These are phyloP conservation scores for Drosophila bipectinata DNA, from an alignment of 1,140 invertebrate species.

Conservation along the genomic window DNA sequence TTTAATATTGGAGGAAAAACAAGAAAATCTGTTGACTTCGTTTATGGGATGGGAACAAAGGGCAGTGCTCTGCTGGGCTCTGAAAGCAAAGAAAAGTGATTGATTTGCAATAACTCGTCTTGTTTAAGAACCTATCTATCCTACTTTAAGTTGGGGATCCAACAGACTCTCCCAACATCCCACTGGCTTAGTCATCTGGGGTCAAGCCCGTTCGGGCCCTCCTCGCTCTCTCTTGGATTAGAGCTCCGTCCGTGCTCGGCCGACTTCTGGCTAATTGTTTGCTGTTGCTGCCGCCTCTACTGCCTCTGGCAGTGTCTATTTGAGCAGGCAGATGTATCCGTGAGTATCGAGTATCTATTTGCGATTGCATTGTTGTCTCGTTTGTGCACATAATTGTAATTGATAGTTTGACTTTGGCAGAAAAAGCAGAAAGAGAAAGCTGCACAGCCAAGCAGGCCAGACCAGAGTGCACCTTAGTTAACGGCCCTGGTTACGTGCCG, in stretches of 20 bases:
- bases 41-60: slow-evolving; percentile 23
- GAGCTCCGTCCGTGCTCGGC: slow-evolving; percentile 58
- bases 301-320: slow-evolving; percentile 29
- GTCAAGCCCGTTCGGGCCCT: not conserved
- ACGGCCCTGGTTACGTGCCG: slow-evolving; percentile 52
- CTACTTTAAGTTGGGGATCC: too few species aligned
- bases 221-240: slow-evolving; percentile 22
- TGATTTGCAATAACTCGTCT: too few species aligned
- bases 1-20: slow-evolving; percentile 47
- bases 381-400: slow-evolving; percentile 77
- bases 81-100: too few species aligned
- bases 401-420: slow-evolving; percentile 74
- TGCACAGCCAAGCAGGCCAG: not conserved
- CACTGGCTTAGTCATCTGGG: too few species aligned
- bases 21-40: slow-evolving; percentile 31
- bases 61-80: slow-evolving; percentile 37
- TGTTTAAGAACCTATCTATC: too few species aligned
- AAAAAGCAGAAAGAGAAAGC: slow-evolving; percentile 2
- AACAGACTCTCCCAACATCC: too few species aligned
- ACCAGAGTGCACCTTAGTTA: slow-evolving; percentile 59
- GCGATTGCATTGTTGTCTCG: slow-evolving; percentile 48
- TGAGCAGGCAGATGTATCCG: slow-evolving; percentile 34
- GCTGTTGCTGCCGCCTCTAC: slow-evolving; percentile 17
- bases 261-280: slow-evolving; percentile 71
- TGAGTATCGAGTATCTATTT: slow-evolving; percentile 47